Percentiles rank a stretch among this genome's conserved stretches.
These are phyloP conservation scores for Erinaceus europaeus DNA, from an alignment of 2,113 vertebrate genomes.

Conservation along the genomic window DNA sequence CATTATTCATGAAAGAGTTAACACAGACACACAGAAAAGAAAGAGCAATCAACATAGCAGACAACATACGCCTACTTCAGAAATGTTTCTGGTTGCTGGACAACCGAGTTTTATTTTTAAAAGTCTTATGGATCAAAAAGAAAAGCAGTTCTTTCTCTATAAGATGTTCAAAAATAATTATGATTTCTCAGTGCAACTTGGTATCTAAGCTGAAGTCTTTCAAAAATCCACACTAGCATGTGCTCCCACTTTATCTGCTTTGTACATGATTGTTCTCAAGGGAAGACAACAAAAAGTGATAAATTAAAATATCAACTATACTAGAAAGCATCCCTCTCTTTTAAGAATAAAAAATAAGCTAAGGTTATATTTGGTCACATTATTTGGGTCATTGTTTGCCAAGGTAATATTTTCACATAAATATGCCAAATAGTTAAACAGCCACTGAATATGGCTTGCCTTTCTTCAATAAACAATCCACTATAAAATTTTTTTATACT, in stretches of 20 bases:
- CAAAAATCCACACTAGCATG: neutral
- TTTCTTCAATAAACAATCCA: neutral
- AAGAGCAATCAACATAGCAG: slow-evolving; percentile 65
- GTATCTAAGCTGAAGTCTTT: slow-evolving; percentile 39
- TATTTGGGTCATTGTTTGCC: neutral
- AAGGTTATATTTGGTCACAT: neutral
- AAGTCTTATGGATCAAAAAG: slow-evolving; percentile 48
- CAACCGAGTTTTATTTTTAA: slow-evolving; percentile 61
- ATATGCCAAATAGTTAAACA: neutral
- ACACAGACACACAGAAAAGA: slow-evolving; percentile 42
- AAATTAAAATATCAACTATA: slow-evolving; percentile 7
- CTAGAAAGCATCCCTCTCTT: neutral
- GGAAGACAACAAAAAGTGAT: neutral
- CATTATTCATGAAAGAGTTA: slow-evolving; percentile 65
- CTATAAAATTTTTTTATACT: neutral
- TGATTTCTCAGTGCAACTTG: slow-evolving; percentile 19
- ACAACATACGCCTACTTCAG: slow-evolving; percentile 61
- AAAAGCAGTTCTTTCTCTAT: slow-evolving; percentile 49
- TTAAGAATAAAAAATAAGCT: neutral
- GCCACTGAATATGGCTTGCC: neutral
- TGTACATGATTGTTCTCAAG: neutral
- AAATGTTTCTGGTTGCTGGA: slow-evolving; percentile 58
- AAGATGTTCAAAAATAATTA: slow-evolving; percentile 45
- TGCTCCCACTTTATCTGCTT: neutral
- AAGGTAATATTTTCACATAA: neutral